These are phyloP conservation scores for Microchirus variegatus DNA, from an alignment of 2,797 vertebrate species.

Conservation along the genomic window DNA sequence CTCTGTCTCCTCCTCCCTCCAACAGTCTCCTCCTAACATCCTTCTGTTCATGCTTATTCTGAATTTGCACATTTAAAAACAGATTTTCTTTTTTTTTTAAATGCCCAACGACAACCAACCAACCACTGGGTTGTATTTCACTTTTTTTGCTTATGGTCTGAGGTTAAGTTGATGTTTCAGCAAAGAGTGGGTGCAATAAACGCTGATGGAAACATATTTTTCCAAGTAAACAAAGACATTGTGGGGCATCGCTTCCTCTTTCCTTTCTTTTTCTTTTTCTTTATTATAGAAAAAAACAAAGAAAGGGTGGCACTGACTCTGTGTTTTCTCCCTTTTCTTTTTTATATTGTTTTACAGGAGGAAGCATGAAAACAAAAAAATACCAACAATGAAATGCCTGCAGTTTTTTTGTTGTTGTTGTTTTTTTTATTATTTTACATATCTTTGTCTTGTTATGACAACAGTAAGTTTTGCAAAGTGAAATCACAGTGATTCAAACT, in stretches of 20 bases:
- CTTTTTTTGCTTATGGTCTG: background rate
- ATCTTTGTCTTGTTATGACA: background rate
- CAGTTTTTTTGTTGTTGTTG: background rate
- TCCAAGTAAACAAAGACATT: slow-evolving; percentile 30
- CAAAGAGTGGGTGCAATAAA: slow-evolving; percentile 24
- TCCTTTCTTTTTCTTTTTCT: slow-evolving; percentile 1
- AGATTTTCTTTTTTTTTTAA: too few species aligned
- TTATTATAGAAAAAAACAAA: slow-evolving; percentile 13
- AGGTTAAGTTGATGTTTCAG: slow-evolving; percentile 30
- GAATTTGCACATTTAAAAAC: too few species aligned
- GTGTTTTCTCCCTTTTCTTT: background rate
- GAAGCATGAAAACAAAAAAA: slow-evolving; percentile 5
- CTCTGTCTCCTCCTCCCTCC: background rate
- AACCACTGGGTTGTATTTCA: background rate
- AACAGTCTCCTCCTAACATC: slow-evolving; percentile 1
- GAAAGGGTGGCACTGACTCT: background rate
- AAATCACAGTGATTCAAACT: background rate
- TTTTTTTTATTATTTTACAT: background rate
- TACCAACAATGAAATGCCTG: background rate
- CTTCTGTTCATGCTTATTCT: slow-evolving; percentile 48
- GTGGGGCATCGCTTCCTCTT: slow-evolving; percentile 8
- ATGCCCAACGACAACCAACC: too few species aligned
- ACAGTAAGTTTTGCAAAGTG: background rate
- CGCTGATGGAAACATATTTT: slow-evolving; percentile 46
- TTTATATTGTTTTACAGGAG: too few species aligned